phyloP scores from a whole-genome alignment of 2,797 vertebrate species.

The Cryptoblepharus egeriae region DNA sequence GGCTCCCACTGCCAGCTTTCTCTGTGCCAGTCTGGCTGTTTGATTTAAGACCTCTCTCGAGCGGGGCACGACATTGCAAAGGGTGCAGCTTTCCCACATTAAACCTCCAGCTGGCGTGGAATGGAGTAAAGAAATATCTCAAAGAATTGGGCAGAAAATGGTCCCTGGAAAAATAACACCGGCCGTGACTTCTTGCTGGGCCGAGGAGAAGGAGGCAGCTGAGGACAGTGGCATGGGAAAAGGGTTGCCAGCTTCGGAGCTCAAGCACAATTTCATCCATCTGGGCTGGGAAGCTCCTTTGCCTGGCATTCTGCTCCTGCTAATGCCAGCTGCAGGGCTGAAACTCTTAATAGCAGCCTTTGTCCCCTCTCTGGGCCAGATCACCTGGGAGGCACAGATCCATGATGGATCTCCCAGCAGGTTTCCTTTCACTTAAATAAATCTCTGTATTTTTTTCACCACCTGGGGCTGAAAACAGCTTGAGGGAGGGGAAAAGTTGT shows the following conservation, averaged over 20 bases:
- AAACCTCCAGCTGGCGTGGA: conserved; percentile 42
- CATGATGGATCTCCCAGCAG: too few species aligned
- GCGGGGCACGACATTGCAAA: not conserved
- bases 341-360: not conserved
- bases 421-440: too few species aligned
- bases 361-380: too few species aligned
- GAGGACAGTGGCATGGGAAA: not conserved
- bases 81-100: conserved; percentile 2
- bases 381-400: not conserved
- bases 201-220: not conserved
- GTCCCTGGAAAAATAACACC: not conserved
- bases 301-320: not conserved
- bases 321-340: not conserved
- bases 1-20: conserved; percentile 25
- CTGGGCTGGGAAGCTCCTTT: too few species aligned
- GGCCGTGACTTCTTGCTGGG: not conserved
- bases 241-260: not conserved
- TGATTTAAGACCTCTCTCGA: conserved; percentile 62
- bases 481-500: not conserved
- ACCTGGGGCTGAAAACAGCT: not conserved
- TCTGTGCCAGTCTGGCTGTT: not conserved
- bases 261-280: not conserved
- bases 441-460: not conserved
- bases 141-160: not conserved
- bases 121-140: not conserved